A percentile compares a stretch with the other conserved stretches of the same genome.
Evolutionary conservation across 2,797 vertebrate species (phyloP).

Genomic region (Adelosebastes latens): DNA sequence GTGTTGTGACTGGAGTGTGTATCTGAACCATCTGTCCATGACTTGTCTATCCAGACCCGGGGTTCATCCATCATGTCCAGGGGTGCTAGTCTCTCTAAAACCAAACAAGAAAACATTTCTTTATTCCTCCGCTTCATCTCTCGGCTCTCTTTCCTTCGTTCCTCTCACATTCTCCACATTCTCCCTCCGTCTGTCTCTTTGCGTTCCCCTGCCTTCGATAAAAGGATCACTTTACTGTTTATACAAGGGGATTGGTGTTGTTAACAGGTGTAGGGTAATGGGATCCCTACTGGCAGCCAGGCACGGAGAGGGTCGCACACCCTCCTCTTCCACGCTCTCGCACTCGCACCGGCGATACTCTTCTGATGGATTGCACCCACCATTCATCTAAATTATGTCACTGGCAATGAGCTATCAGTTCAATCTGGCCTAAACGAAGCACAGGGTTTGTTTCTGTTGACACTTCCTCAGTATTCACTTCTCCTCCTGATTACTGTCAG

Average conservation of each 20-base stretch:
- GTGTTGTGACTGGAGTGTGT: slow-evolving; percentile 23
- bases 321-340: slow-evolving; percentile 45
- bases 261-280: slow-evolving; percentile 91
- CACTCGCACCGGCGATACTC: slow-evolving; percentile 64
- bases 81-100: slow-evolving; percentile 74
- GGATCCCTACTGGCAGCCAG: slow-evolving; percentile 86
- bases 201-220: slow-evolving; percentile 67
- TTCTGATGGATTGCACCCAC: slow-evolving; percentile 86
- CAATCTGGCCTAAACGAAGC: slow-evolving; percentile 82
- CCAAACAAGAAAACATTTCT: slow-evolving; percentile 84
- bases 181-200: slow-evolving; percentile 47
- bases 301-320: slow-evolving; percentile 67
- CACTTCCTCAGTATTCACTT: slow-evolving; percentile 77
- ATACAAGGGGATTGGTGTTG: slow-evolving; percentile 88
- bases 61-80: slow-evolving; percentile 85
- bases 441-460: slow-evolving; percentile 74
- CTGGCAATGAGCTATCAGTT: slow-evolving; percentile 84
- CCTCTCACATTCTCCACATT: slow-evolving; percentile 39
- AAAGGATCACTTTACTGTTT: slow-evolving; percentile 85
- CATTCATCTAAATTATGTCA: slow-evolving; percentile 93
- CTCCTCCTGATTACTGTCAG: slow-evolving; percentile 72
- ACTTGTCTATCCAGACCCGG: slow-evolving; percentile 75
- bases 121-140: slow-evolving; percentile 63
- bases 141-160: slow-evolving; percentile 23
- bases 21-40: slow-evolving; percentile 64